Evolutionary conservation across 2,888 invertebrate species (phyloP).

Genomic region (Cataglyphis altisquamis): DNA sequence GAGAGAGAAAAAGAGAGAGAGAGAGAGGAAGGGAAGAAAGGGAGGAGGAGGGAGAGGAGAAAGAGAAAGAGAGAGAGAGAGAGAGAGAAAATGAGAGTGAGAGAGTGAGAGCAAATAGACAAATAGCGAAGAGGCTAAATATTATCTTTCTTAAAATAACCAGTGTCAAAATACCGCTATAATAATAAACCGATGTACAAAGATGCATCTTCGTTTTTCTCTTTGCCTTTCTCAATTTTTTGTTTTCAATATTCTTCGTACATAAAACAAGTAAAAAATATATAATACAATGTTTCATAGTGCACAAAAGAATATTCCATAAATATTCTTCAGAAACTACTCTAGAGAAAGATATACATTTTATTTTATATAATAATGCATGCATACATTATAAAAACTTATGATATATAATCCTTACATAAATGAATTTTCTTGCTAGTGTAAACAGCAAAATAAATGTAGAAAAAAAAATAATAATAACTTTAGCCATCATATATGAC

Average conservation of each 20-base stretch:
- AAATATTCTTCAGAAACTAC: constrained; percentile 8
- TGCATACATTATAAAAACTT: neutral
- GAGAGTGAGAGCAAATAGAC: constrained; percentile 71
- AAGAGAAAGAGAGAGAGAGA: constrained; percentile 64
- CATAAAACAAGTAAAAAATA: neutral
- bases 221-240: constrained; percentile 43
- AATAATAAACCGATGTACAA: constrained; percentile 85
- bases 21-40: neutral
- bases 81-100: constrained; percentile 65
- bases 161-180: constrained; percentile 85
- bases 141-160: constrained; percentile 86
- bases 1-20: constrained; percentile 61
- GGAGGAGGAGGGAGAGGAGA: neutral
- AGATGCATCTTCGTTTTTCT: constrained; percentile 75
- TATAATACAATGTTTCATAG: neutral
- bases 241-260: neutral
- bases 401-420: neutral
- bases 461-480: neutral
- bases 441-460: neutral
- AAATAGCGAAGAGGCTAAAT: constrained; percentile 83
- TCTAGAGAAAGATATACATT: neutral
- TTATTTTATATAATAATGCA: neutral
- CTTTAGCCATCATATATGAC: neutral
- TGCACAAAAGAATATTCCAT: neutral
- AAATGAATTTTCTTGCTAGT: neutral